These are phyloP conservation scores for Oreonectes daqikongensis DNA, from an alignment of 2,797 vertebrate genomes.

Conservation along the genomic window DNA sequence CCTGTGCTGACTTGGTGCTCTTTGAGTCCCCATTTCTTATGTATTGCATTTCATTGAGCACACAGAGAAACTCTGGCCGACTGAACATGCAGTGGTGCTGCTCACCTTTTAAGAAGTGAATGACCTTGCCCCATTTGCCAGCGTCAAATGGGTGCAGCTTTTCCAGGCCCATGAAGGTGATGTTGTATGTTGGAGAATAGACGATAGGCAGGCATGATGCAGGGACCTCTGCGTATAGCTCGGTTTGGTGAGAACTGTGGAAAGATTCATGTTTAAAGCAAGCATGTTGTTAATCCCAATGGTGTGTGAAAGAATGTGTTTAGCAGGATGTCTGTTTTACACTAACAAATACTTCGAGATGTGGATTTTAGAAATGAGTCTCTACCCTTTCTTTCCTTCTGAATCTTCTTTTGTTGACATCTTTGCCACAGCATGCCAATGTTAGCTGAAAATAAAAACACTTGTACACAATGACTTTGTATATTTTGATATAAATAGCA, in stretches of 20 bases:
- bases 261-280: not conserved
- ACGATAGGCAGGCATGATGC: slow-evolving; percentile 85
- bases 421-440: slow-evolving; percentile 64
- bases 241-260: slow-evolving; percentile 80
- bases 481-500: not conserved
- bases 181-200: slow-evolving; percentile 93
- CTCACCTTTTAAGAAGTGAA: slow-evolving; percentile 90
- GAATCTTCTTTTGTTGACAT: slow-evolving; percentile 74
- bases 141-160: slow-evolving; percentile 96
- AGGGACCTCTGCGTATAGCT: slow-evolving; percentile 80
- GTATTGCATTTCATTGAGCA: slow-evolving; percentile 33
- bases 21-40: slow-evolving; percentile 20
- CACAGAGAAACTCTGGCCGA: not conserved
- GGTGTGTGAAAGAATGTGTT: not conserved
- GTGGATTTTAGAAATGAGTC: not conserved
- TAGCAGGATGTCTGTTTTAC: not conserved
- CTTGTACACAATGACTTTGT: not conserved
- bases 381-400: slow-evolving; percentile 67
- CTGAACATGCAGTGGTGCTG: slow-evolving; percentile 4
- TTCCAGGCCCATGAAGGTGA: slow-evolving; percentile 95
- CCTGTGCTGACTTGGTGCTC: not conserved
- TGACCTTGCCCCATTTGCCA: slow-evolving; percentile 96
- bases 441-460: slow-evolving; percentile 56
- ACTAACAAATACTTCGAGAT: not conserved
- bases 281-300: not conserved